phyloP scores from a whole-genome alignment of 2,113 vertebrate genomes.

The Bubo blakistoni region DNA sequence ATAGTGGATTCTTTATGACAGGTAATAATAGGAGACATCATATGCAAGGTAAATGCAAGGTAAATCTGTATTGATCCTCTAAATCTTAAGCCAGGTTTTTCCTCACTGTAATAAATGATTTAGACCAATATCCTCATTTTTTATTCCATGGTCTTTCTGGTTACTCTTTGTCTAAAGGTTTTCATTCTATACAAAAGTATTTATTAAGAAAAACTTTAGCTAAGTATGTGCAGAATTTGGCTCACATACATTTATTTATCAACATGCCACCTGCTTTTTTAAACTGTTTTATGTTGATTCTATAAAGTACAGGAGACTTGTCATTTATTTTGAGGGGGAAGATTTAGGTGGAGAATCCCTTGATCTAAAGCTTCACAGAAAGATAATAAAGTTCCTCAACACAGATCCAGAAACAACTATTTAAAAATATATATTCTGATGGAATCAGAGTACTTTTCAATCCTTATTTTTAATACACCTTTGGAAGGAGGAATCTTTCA shows the following conservation, averaged over 20 bases:
- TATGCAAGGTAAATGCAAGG: background rate
- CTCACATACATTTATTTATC: background rate
- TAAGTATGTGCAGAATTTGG: background rate
- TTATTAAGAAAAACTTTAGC: background rate
- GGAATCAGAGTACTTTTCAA: background rate
- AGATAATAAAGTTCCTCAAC: background rate
- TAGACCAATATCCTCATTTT: background rate
- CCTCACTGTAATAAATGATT: background rate
- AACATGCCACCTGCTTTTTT: background rate
- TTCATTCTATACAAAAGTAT: background rate
- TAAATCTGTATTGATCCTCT: background rate
- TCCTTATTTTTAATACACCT: background rate
- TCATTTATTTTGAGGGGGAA: background rate
- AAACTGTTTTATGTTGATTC: background rate
- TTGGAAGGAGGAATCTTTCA: background rate
- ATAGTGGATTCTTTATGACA: conserved; percentile 53
- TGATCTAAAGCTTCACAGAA: background rate
- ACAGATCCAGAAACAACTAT: background rate
- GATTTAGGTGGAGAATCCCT: background rate
- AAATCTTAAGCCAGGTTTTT: background rate
- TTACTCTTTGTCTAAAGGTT: background rate
- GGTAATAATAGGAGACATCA: conserved; percentile 18
- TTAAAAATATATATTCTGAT: background rate
- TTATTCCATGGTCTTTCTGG: background rate
- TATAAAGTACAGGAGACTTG: background rate